phyloP scores from a whole-genome alignment of 2,797 vertebrate genomes.

The Microhierax caerulescens region DNA sequence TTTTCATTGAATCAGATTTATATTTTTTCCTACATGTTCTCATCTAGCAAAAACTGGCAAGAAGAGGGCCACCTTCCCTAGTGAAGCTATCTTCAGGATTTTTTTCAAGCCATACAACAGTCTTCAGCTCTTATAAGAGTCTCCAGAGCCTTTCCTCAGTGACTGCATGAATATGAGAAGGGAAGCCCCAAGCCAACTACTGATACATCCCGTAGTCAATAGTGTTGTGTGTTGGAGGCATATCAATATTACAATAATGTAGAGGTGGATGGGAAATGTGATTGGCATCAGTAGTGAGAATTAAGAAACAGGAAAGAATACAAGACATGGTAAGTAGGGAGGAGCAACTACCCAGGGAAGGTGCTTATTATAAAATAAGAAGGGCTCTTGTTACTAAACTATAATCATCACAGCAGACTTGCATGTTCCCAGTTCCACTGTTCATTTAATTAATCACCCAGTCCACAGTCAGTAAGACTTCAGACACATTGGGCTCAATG shows the following conservation, averaged over 20 bases:
- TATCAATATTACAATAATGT: background rate
- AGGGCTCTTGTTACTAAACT: background rate
- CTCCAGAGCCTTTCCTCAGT: background rate
- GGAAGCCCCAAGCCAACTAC: background rate
- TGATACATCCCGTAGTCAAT: background rate
- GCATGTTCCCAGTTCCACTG: background rate
- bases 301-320: background rate
- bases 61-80: background rate
- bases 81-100: background rate
- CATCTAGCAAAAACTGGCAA: background rate
- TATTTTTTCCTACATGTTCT: background rate
- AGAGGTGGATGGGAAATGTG: background rate
- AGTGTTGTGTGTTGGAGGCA: background rate
- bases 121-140: background rate
- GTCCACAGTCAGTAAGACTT: background rate
- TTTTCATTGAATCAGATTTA: background rate
- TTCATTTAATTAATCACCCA: background rate
- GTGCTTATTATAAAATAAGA: background rate
- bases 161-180: background rate
- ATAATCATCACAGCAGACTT: background rate
- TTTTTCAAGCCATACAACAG: background rate
- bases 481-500: background rate
- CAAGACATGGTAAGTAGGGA: background rate
- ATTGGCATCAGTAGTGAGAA: background rate
- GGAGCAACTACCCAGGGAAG: background rate